phyloP scores from a whole-genome alignment of 2,888 invertebrate species.

The Caenorhabditis panamensis region DNA sequence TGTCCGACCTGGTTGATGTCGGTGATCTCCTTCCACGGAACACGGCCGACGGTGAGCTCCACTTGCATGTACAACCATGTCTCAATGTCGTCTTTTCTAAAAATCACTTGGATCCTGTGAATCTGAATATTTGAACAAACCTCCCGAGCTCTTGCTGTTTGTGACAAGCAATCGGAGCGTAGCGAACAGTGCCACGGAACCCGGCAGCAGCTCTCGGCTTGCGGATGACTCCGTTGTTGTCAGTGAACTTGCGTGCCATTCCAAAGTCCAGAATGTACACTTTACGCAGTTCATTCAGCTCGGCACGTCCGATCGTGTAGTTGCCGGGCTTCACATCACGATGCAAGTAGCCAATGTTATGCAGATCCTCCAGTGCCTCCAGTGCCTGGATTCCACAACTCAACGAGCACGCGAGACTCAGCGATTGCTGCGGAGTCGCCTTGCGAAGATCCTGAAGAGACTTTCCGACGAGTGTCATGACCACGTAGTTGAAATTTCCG shows the following conservation, averaged over 20 bases:
- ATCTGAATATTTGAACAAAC: constrained; percentile 3
- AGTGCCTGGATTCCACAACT: constrained; percentile 68
- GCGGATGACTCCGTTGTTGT: constrained; percentile 70
- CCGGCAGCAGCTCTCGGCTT: constrained; percentile 77
- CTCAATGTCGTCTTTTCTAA: constrained; percentile 74
- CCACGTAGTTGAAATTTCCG: constrained; percentile 78
- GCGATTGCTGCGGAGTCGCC: constrained; percentile 62
- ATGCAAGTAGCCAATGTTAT: constrained; percentile 76
- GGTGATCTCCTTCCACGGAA: constrained; percentile 72
- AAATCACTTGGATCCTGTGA: neutral
- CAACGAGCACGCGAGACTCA: constrained; percentile 66
- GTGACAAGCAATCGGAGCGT: constrained; percentile 78
- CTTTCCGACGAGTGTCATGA: constrained; percentile 79
- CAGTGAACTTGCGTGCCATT: constrained; percentile 73
- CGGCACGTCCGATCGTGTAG: constrained; percentile 71
- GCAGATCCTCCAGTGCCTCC: constrained; percentile 75
- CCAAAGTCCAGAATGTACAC: constrained; percentile 73
- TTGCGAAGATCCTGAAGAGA: constrained; percentile 70
- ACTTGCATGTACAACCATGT: constrained; percentile 75
- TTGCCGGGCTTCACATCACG: constrained; percentile 72
- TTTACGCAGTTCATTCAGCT: constrained; percentile 68
- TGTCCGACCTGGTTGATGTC: constrained; percentile 73
- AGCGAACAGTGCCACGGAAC: constrained; percentile 79
- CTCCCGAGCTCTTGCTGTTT: constrained; percentile 72
- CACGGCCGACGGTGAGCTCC: constrained; percentile 70